Conservation (phyloP, 2,113 vertebrate species). For the Istiophorus platypterus region DNA sequence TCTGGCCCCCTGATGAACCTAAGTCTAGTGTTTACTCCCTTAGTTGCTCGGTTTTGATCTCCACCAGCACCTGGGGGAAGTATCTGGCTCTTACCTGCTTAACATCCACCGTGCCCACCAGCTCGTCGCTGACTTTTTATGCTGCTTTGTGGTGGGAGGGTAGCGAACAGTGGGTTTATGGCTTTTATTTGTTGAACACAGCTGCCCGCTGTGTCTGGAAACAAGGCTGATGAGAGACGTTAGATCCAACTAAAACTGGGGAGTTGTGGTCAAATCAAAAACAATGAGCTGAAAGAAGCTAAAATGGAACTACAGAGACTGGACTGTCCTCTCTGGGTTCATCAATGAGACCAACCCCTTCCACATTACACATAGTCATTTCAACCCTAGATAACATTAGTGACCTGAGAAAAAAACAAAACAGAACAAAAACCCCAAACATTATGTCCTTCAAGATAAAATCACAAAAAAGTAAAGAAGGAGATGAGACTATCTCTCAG, state of each 20-base stretch:
- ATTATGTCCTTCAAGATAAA: neutral
- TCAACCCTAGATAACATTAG: neutral
- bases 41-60: conserved; percentile 1
- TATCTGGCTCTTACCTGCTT: too few relatives aligned
- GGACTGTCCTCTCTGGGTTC: neutral
- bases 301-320: neutral
- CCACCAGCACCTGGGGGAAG: neutral
- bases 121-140: neutral
- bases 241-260: neutral
- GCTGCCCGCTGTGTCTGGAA: neutral
- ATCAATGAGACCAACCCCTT: too few relatives aligned
- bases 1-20: neutral
- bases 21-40: neutral
- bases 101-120: neutral
- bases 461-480: neutral
- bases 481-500: conserved; percentile 25
- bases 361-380: neutral
- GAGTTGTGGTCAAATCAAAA: neutral
- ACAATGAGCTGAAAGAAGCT: neutral
- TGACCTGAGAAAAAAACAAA: neutral
- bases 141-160: neutral
- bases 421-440: too few relatives aligned
- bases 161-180: too few relatives aligned
- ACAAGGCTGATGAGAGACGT: neutral
- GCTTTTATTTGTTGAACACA: too few relatives aligned